These are phyloP conservation scores for Caenorhabditis briggsae DNA, from an alignment of 1,140 invertebrate species.

Conservation along the genomic window DNA sequence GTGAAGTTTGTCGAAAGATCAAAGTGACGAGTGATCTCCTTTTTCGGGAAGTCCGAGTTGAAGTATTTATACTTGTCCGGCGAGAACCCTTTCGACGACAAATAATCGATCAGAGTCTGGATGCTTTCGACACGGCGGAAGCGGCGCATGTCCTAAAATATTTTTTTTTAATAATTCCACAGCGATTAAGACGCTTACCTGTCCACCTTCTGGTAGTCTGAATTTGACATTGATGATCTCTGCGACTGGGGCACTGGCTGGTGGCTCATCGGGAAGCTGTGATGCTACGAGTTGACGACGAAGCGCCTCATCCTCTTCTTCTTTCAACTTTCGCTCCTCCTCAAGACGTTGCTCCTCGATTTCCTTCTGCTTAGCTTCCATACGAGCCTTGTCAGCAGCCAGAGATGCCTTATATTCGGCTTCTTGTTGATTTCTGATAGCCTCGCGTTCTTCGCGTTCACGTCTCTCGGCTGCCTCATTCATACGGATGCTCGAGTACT, in stretches of 20 bases:
- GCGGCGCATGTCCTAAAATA: constrained; percentile 58
- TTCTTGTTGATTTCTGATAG: constrained; percentile 50
- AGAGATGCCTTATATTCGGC: constrained; percentile 46
- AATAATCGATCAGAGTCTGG: constrained; percentile 21
- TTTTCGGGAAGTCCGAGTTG: constrained; percentile 63
- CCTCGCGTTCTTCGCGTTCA: constrained; percentile 55
- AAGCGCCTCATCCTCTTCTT: constrained; percentile 34
- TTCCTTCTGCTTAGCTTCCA: constrained; percentile 49
- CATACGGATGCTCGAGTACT: constrained; percentile 25
- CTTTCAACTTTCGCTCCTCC: constrained; percentile 19
- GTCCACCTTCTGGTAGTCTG: constrained; percentile 56
- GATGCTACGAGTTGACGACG: constrained; percentile 24
- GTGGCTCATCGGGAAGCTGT: constrained; percentile 52
- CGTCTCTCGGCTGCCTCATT: constrained; percentile 28
- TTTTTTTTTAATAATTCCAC: background rate
- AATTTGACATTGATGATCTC: constrained; percentile 56
- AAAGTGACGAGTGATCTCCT: constrained; percentile 56
- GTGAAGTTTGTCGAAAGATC: constrained; percentile 2
- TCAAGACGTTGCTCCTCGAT: constrained; percentile 53
- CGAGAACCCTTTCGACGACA: constrained; percentile 56
- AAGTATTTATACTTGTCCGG: constrained; percentile 57
- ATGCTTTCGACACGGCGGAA: constrained; percentile 52
- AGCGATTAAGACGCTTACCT: background rate
- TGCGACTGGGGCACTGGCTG: background rate
- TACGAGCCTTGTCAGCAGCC: constrained; percentile 32